Base-by-base conservation (phyloP, 1,140 invertebrate genomes). In the Lysiphlebus fabarum region DNA sequence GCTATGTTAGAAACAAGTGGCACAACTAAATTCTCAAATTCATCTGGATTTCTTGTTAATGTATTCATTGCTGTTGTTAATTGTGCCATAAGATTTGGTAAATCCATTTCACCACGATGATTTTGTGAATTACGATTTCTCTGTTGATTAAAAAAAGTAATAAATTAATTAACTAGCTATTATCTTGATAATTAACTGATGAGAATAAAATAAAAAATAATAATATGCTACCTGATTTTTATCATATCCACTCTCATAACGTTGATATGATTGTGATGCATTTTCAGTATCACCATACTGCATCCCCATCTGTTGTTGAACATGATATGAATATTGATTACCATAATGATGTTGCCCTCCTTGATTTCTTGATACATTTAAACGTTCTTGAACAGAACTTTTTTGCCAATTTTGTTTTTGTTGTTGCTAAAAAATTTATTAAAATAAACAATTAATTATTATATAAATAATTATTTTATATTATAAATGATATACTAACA, bases 11-110 rank as follows among this genome's bases (percentile, higher is more conserved):
- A 81, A 50, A 84, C 81, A 43, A 86, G 69, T 36, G 81, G 77
- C 4, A 82, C 80, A 53, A 84, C 81, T 37, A 85, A 67, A 53
- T 74, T 74, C 62, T 82, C 80, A 61, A 85, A 86, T 64, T 82
- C 81, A 51, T 83, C 84, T 47, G 84, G 84, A 75, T 82, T 82
- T 68, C 82, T 78, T 59, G 82, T 85, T 68, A 86, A 78, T 67
- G 82, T 80, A 67, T 81, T 80, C 77, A 86, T 84, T 14, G 83
- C 82, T 42, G 75, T 80, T 65, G 82, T 80, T 61, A 86, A 66
- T 62, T 84, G 80, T 11, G 71, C 73, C 62, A 82, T 78, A 7
- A 64, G 68, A 49, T 33, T 63, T 9, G 58, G 53, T 7, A 73
- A 53, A 43, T 64, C 62, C 7, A 50, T 50, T 47, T 58, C 62